Percentiles rank a stretch among this genome's conserved stretches.
phyloP scores from a whole-genome alignment of 1,140 invertebrate species.

The Steinernema khuongi region DNA sequence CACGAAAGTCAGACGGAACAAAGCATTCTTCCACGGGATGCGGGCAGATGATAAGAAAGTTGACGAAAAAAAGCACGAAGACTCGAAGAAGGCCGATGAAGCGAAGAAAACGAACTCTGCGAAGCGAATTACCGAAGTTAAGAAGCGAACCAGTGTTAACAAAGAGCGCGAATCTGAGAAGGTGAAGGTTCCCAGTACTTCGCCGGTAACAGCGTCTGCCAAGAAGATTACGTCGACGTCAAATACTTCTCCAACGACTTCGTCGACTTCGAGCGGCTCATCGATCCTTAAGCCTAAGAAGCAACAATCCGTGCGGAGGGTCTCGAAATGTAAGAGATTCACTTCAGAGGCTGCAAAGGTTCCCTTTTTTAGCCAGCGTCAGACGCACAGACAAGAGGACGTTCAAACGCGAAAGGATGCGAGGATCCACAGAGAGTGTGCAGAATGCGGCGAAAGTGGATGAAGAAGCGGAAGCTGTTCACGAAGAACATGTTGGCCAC shows the following conservation, averaged over 20 bases:
- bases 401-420: not conserved
- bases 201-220: not conserved
- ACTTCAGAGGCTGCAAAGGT: not conserved
- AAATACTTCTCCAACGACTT: not conserved
- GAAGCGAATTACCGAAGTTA: not conserved
- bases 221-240: not conserved
- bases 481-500: too few species aligned
- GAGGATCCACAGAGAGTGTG: not conserved
- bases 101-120: not conserved
- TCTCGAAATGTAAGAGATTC: not conserved
- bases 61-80: not conserved
- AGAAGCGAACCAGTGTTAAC: not conserved
- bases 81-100: not conserved
- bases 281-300: not conserved
- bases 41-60: not conserved
- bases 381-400: not conserved
- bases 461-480: not conserved
- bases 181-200: not conserved
- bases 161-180: not conserved
- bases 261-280: not conserved
- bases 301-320: not conserved
- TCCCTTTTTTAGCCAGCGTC: not conserved
- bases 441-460: not conserved
- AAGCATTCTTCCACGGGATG: not conserved
- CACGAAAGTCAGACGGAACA: not conserved